Percentiles rank a stretch among this genome's conserved stretches.
phyloP scores from a whole-genome alignment of 2,888 invertebrate genomes.

The Autographa gamma region DNA sequence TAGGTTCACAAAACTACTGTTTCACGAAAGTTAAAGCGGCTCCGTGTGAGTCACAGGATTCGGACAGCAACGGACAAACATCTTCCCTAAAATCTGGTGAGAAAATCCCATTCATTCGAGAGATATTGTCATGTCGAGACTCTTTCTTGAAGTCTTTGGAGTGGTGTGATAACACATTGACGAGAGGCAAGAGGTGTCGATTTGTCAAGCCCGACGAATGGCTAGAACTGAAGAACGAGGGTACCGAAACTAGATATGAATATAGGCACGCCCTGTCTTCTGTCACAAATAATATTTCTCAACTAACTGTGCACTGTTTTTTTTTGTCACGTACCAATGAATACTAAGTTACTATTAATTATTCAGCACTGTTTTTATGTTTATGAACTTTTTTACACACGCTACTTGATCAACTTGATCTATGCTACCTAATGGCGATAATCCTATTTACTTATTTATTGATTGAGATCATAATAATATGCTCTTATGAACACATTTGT shows the following conservation, averaged over 20 bases:
- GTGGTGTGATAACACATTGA: constrained; percentile 86
- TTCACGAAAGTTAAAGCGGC: constrained; percentile 57
- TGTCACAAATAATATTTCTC: constrained; percentile 46
- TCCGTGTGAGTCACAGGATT: constrained; percentile 58
- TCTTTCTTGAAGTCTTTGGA: constrained; percentile 84
- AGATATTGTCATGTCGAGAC: constrained; percentile 82
- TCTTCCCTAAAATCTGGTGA: constrained; percentile 82
- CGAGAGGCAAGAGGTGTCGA: constrained; percentile 80
- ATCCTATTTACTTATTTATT: background rate
- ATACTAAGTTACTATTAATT: background rate
- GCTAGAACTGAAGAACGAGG: constrained; percentile 79
- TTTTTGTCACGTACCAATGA: background rate
- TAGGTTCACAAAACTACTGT: constrained; percentile 54
- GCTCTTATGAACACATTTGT: too few species aligned
- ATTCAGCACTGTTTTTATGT: background rate
- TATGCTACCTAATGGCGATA: background rate
- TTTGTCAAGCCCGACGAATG: constrained; percentile 81
- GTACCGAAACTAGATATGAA: constrained; percentile 66
- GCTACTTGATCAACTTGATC: background rate
- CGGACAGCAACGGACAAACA: constrained; percentile 67
- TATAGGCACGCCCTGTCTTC: constrained; percentile 57
- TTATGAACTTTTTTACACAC: background rate
- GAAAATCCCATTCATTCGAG: constrained; percentile 83
- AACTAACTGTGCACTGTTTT: constrained; percentile 26
- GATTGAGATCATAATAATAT: too few species aligned